These are phyloP conservation scores for Tyto alba DNA, from an alignment of 2,113 vertebrate species.

Conservation along the genomic window DNA sequence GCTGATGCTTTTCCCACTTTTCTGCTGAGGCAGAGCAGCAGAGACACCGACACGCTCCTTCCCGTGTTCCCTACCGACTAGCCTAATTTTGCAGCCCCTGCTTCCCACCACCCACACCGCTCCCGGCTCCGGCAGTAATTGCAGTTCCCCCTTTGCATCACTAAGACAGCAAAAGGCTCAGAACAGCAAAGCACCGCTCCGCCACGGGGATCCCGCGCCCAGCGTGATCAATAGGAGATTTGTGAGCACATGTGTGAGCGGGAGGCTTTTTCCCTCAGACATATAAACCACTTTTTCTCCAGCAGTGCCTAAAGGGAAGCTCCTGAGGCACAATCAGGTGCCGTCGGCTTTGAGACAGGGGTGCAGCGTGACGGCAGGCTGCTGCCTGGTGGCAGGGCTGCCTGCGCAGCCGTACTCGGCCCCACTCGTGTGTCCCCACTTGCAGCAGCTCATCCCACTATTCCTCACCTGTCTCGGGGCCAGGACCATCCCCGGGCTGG, in stretches of 20 bases:
- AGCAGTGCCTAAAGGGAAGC: not conserved
- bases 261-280: not conserved
- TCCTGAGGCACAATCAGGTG: not conserved
- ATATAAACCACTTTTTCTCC: not conserved
- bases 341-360: not conserved
- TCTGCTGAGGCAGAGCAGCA: not conserved
- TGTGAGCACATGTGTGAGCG: not conserved
- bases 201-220: not conserved
- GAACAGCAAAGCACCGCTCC: not conserved
- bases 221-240: not conserved
- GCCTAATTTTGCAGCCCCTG: not conserved
- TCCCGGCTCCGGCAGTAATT: not conserved
- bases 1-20: not conserved
- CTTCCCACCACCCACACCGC: not conserved
- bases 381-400: not conserved
- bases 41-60: not conserved
- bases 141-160: not conserved
- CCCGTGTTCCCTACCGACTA: not conserved
- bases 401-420: not conserved
- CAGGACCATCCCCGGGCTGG: not conserved
- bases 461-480: fast-evolving
- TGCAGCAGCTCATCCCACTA: not conserved
- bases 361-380: not conserved
- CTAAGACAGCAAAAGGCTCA: not conserved
- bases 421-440: not conserved